A percentile compares a stretch with the other conserved stretches of the same genome.
These are phyloP conservation scores for Junonia oenone DNA, from an alignment of 2,888 invertebrate species.

Conservation along the genomic window DNA sequence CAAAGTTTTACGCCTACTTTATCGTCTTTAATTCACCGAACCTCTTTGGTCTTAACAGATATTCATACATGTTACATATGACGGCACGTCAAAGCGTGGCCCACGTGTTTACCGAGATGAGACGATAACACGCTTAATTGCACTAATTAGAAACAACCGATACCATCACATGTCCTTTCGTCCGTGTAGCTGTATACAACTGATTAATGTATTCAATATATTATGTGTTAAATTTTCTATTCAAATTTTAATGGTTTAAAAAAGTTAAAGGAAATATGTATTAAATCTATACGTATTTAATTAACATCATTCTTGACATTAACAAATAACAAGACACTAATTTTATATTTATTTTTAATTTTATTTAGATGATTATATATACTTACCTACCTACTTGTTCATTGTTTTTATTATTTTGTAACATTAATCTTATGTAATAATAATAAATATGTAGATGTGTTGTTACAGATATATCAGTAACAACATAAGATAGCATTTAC, in stretches of 20 bases:
- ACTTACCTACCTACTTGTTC: too few species aligned
- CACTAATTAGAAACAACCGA: constrained; percentile 34
- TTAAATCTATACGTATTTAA: too few species aligned
- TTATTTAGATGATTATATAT: too few species aligned
- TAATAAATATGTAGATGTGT: background rate
- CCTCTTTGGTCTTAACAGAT: background rate
- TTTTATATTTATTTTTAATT: too few species aligned
- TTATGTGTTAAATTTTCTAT: too few species aligned
- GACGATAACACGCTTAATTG: constrained; percentile 41
- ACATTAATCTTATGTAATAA: background rate
- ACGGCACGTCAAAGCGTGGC: constrained; percentile 14
- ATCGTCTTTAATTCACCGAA: background rate
- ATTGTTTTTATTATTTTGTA: too few species aligned
- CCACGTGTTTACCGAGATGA: constrained; percentile 37
- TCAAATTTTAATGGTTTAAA: too few species aligned
- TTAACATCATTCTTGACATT: too few species aligned
- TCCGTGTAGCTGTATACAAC: constrained; percentile 1
- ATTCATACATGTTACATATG: background rate
- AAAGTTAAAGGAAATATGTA: too few species aligned
- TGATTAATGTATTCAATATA: background rate
- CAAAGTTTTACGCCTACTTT: too few species aligned
- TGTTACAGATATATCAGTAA: constrained; percentile 1
- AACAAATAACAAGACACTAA: too few species aligned
- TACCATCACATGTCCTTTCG: constrained; percentile 14
- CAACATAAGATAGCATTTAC: constrained; percentile 13